A percentile compares a stretch with the other conserved stretches of the same genome.
Evolutionary conservation across 2,888 invertebrate species (phyloP).

Genomic region (Rhamphomyia laevipes): DNA sequence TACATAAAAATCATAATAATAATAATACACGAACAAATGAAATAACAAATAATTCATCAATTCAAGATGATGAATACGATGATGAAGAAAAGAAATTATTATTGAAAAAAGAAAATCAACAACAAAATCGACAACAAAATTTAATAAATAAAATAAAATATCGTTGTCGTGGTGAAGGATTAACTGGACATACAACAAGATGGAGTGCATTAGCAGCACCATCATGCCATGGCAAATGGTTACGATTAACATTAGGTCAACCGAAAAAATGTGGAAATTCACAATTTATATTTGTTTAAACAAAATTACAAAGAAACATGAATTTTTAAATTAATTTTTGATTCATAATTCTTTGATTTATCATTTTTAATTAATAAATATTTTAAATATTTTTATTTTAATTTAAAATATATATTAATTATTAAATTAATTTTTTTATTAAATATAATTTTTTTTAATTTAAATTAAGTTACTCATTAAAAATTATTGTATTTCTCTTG

Average conservation of each 20-base stretch:
- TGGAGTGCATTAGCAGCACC: slow-evolving; percentile 78
- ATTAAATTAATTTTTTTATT: too few relatives aligned
- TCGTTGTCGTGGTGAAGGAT: slow-evolving; percentile 73
- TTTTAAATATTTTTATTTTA: too few relatives aligned
- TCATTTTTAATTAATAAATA: too few relatives aligned
- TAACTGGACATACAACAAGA: slow-evolving; percentile 58
- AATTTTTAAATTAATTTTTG: too few relatives aligned
- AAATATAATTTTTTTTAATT: too few relatives aligned
- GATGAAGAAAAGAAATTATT: background rate
- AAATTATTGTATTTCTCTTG: too few relatives aligned
- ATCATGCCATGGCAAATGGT: slow-evolving; percentile 83
- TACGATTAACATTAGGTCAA: slow-evolving; percentile 43
- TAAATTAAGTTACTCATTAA: too few relatives aligned
- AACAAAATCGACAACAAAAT: background rate
- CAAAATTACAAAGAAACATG: too few relatives aligned
- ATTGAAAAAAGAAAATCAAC: too few relatives aligned
- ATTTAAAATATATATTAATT: too few relatives aligned
- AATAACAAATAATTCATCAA: slow-evolving; percentile 18
- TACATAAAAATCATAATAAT: slow-evolving; percentile 3
- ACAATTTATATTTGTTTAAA: slow-evolving; percentile 38
- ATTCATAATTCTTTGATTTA: too few relatives aligned
- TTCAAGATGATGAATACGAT: slow-evolving; percentile 12
- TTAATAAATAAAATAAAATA: slow-evolving; percentile 20
- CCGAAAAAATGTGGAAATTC: slow-evolving; percentile 36
- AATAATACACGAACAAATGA: slow-evolving; percentile 9